Base-by-base conservation (phyloP, 2,113 vertebrate genomes). In the Theristicus caerulescens region DNA sequence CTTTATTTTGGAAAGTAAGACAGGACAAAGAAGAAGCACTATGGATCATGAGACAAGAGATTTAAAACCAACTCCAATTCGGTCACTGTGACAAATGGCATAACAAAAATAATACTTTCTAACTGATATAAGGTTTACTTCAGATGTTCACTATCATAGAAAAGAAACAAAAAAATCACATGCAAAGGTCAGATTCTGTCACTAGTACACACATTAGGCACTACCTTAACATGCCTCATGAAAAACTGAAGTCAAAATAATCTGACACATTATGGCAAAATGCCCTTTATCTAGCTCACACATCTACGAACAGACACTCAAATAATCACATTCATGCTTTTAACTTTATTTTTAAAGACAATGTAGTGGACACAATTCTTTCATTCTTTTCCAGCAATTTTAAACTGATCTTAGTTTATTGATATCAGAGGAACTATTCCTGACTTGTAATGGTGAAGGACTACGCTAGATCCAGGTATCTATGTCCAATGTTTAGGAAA, bases 231-330 rank as follows among this genome's bases (percentile, higher is more conserved):
- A 87, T 80, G 95, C 71, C 71, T 91, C 62, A 93, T 51, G 64
- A 95, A 96, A 95, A 94, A 87, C 2, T 80, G 74, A 96, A 94
- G 89, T 95, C 73, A 96, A 94, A 95, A 95, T 94, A 94, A 96
- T 94, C 89, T 94, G 81, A 87, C 86, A 94, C 86, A 25, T 93
- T 88, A 93, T 91, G 93, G 78, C 94, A 95, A 95, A 93, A 91
- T 84, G 62, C 74, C 91, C 91, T 96, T 94, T 95, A 95, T 91
- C 77, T 89, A 94, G n/a, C 77, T 95, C 84, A 70, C 73, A 93
- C 52, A 72, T 81, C 86, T 92, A 88, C 65, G 91, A 94, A 57
- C 49, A 94, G 91, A 92, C 89, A 91, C 73, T 94, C 89, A 49
- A 89, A 85, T 93, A 87, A 97, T 64, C 74, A 93, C 64, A 85